phyloP scores from a whole-genome alignment of 2,797 vertebrate genomes.

The Babyrousa celebensis region DNA sequence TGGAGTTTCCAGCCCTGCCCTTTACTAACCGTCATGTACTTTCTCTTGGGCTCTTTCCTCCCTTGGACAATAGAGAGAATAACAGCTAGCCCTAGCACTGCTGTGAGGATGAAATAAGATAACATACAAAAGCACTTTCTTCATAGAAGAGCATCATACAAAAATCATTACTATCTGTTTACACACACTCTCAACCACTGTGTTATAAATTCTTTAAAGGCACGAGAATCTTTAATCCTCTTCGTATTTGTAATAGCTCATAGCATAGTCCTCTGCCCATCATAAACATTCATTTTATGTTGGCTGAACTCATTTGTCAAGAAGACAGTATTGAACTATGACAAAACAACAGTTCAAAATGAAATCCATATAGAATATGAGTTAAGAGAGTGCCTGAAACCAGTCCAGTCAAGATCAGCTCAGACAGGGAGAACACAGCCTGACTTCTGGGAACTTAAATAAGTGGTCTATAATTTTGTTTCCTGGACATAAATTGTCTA shows the following conservation, averaged over 20 bases:
- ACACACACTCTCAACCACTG: background rate
- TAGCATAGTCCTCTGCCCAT: background rate
- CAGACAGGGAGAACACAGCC: background rate
- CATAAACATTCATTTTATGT: background rate
- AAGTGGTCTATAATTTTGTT: constrained; percentile 51
- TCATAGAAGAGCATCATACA: constrained; percentile 32
- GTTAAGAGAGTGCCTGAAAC: background rate
- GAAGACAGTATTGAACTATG: constrained; percentile 12
- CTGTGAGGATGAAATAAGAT: constrained; percentile 43
- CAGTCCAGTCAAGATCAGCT: constrained; percentile 12
- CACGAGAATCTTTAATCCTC: constrained; percentile 50
- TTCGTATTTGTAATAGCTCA: constrained; percentile 37
- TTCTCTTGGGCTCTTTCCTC: background rate
- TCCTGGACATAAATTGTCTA: constrained; percentile 47
- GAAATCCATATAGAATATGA: constrained; percentile 10
- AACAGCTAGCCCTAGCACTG: constrained; percentile 7
- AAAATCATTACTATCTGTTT: constrained; percentile 53
- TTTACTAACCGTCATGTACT: background rate
- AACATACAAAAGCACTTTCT: constrained; percentile 42
- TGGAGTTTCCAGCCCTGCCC: background rate
- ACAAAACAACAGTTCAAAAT: constrained; percentile 59
- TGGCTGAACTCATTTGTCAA: constrained; percentile 55
- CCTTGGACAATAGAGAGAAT: background rate
- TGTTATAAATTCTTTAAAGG: constrained; percentile 50
- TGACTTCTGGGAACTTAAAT: constrained; percentile 53